Percentiles rank a stretch among this genome's conserved stretches.
Conservation (phyloP, 1,140 invertebrate genomes). For the honey bee (Apis mellifera) region Amel_HAv3.1 CM009937.2:9580001-9580500, state of each 20-base stretch:
- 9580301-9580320: neutral
- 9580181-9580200: neutral
- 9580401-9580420: slow-evolving; percentile 31
- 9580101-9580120: neutral
- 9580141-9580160: neutral
- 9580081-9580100: slow-evolving; percentile 16
- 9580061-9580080: slow-evolving; percentile 21
- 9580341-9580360: neutral
- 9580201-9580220: neutral
- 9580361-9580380: neutral
- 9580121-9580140: neutral
- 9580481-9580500: slow-evolving; percentile 6
- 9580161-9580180: neutral
- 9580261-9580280: too few species aligned
- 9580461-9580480: slow-evolving; percentile 46
- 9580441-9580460: slow-evolving; percentile 31
- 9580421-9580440: slow-evolving; percentile 17
- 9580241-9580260: too few species aligned
- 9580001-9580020: slow-evolving; percentile 28
- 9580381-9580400: slow-evolving; percentile 31
- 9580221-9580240: too few species aligned
- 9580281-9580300: too few species aligned
- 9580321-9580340: neutral
- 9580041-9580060: slow-evolving; percentile 21
- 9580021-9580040: slow-evolving; percentile 45